Evolutionary conservation across 2,797 vertebrate species (phyloP), one percentile per base, ranked within the genome.

Genomic region (Channallabes apus): DNA sequence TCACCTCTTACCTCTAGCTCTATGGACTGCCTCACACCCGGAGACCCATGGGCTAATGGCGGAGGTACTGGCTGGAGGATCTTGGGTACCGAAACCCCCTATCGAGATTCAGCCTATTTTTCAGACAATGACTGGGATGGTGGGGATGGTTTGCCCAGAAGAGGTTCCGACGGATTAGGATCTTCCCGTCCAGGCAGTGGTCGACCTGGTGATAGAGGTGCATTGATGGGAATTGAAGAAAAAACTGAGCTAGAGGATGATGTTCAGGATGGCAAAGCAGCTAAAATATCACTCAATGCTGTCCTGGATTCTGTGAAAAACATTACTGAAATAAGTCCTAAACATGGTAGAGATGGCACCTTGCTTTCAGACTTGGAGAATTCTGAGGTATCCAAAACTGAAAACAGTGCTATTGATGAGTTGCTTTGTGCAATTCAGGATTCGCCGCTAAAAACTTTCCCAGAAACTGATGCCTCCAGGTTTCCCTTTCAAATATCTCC

Each of bases 91-190:
- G 96, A 96, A 90, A 97, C 94, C 1, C 96, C 96, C 0, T 94
- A 97, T 89, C 89, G 96, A 83, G 96, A 97, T 91, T 97, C 96
- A 0, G 96, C 96, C 64, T 97, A 97, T 89, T 97, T 97, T 90
- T 97, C 96, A 6, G 96, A 97, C 83, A 96, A 94, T 8, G 96
- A 97, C 86, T 94, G 91, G 90, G 96, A 97, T 77, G 72, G 78
- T 67, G 91, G 92, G 6, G 96, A 96, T 0, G 94, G 92, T 83
- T 88, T 91, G 51, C 92, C 84, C 87, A 92, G 94, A 88, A 95
- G 94, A 88, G 91, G 89, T 86, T 88, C 93, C 0, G 95, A 95
- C 15, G 93, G 93, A 62, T 83, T 93, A 2, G 85, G 87, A 1
- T 17, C 69, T 65, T 92, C 94, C 46, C 92, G 95, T 87, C 91